Percentiles rank a stretch among this genome's conserved stretches.
These are phyloP conservation scores for Sebastes glaucus DNA, from an alignment of 2,797 vertebrate genomes.

Conservation along the genomic window DNA sequence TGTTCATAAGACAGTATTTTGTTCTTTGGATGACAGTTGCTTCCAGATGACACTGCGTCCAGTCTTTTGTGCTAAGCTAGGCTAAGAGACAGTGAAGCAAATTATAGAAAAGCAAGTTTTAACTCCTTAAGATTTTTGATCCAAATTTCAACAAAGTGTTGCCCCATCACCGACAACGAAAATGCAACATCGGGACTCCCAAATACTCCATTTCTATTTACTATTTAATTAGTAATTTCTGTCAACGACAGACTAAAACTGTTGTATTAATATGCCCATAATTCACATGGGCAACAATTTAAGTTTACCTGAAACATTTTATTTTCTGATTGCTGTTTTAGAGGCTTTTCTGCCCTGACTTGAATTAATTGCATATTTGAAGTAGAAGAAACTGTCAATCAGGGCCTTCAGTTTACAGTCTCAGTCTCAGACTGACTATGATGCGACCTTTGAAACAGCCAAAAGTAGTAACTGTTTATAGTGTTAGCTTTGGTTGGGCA, in stretches of 20 bases:
- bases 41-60: too few species aligned
- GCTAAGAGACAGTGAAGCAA: background rate
- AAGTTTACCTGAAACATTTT: too few species aligned
- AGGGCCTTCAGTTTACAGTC: background rate
- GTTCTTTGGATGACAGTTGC: too few species aligned
- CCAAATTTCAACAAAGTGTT: too few species aligned
- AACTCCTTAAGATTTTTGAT: background rate
- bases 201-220: background rate
- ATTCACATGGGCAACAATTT: too few species aligned
- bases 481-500: background rate
- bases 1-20: too few species aligned
- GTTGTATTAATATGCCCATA: too few species aligned
- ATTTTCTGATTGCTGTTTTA: background rate
- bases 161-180: too few species aligned
- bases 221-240: background rate
- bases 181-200: background rate
- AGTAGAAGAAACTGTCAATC: background rate
- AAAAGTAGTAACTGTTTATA: background rate
- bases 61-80: background rate
- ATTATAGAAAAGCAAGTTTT: background rate
- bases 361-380: too few species aligned
- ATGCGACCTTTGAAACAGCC: background rate
- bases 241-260: background rate
- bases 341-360: background rate
- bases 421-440: background rate